phyloP scores from a whole-genome alignment of 2,888 invertebrate species.

The Hirtodrosophila alboralis region DNA sequence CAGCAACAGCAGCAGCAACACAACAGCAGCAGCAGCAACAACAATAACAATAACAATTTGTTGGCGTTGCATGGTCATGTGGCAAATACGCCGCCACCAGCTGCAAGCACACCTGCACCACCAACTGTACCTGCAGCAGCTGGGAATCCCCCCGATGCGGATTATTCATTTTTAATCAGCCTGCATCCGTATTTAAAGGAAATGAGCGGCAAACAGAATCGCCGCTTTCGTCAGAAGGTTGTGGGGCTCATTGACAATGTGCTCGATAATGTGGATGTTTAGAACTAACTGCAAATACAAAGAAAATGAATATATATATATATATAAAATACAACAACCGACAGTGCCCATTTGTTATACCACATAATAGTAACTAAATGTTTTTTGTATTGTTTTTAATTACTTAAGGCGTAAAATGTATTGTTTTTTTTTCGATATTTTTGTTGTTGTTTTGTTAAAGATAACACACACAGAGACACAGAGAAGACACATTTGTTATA shows the following conservation, averaged over 20 bases:
- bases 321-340: conserved; percentile 35
- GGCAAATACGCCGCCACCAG: conserved; percentile 21
- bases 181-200: conserved; percentile 81
- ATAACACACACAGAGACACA: conserved; percentile 17
- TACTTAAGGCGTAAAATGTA: conserved; percentile 21
- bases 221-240: conserved; percentile 81
- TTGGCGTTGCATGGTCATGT: conserved; percentile 32
- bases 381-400: conserved; percentile 30
- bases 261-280: conserved; percentile 73
- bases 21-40: conserved; percentile 24
- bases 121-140: conserved; percentile 1
- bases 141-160: conserved; percentile 69
- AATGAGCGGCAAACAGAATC: conserved; percentile 81
- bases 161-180: conserved; percentile 81
- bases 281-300: conserved; percentile 4
- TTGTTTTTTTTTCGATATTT: no score
- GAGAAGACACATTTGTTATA: conserved; percentile 41
- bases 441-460: no score
- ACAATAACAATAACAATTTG: conserved; percentile 17
- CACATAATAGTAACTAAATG: conserved; percentile 37
- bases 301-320: conserved; percentile 5
- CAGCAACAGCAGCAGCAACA: conserved; percentile 13
- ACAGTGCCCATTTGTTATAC: conserved; percentile 71
- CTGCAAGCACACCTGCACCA: conserved; percentile 28
- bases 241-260: conserved; percentile 79